Evolutionary conservation across 2,888 invertebrate genomes (phyloP).

Genomic region (Melinopterus prodromus): DNA sequence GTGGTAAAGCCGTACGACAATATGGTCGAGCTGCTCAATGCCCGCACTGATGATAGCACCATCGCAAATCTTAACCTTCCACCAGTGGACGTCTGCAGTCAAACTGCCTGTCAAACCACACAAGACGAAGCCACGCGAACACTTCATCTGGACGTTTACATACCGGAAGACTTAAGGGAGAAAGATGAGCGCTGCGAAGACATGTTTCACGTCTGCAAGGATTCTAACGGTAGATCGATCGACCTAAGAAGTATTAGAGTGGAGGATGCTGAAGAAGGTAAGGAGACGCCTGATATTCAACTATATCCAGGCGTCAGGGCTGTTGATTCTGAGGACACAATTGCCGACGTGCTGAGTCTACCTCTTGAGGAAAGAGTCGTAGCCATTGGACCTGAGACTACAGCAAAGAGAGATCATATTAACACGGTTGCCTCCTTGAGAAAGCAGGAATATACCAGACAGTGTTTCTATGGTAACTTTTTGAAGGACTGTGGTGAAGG

Average conservation of each 20-base stretch:
- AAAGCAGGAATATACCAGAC: not conserved
- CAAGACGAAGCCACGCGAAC: not conserved
- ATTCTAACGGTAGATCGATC: not conserved
- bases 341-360: not conserved
- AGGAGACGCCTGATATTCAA: not conserved
- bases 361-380: not conserved
- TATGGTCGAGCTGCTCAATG: conserved; percentile 37
- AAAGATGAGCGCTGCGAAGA: not conserved
- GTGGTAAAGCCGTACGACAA: conserved; percentile 39
- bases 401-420: not conserved
- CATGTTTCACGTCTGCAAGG: not conserved
- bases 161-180: not conserved
- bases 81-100: conserved; percentile 26
- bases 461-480: conserved; percentile 4
- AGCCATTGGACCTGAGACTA: not conserved
- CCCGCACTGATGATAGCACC: conserved; percentile 28
- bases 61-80: conserved; percentile 32
- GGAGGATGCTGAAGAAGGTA: not conserved
- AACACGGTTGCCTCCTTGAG: conserved; percentile 4
- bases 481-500: not conserved
- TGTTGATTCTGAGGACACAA: not conserved
- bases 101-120: not conserved
- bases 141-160: not conserved
- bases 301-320: not conserved
- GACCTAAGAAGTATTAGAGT: not conserved